Base-by-base conservation (phyloP, 2,113 vertebrate genomes). In the Paramormyrops kingsleyae region DNA sequence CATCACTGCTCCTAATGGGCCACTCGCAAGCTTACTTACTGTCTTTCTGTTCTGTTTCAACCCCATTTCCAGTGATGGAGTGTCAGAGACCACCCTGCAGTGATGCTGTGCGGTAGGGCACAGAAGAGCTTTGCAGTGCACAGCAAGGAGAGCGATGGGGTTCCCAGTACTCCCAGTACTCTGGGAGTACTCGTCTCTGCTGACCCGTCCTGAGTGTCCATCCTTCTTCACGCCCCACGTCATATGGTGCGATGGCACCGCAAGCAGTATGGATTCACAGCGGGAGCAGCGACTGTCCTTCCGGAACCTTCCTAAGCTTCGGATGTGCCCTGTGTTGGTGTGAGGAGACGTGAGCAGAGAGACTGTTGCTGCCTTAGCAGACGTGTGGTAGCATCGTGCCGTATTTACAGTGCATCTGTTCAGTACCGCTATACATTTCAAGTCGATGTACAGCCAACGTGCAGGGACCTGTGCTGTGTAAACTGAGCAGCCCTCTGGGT, bases 81-180 rank as follows among this genome's bases (percentile, higher is more conserved):
- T 93, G 52, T 89, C 91, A 80, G 94, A 91, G 86, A 92, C 89
- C 24, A 95, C 93, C 89, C 93, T 0, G 94, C 95, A 46, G 95
- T 94, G 90, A 95, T 95, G 94, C 90, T 95, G 35, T 94, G 95
- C 27, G 93, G 94, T 87, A 93, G 94, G 13, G 91, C 94, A 89
- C 95, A 96, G 90, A 94, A 93, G 83, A 92, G 94, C 24, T 89
- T 94, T 89, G 91, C 95, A 13, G 53, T 94, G 49, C 93, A 93
- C 49, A 94, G 95, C 89, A 93, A 94, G 92, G 94, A 90, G 95
- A 95, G 52, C 95, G 89, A 95, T 44, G 59, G 77, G 3, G 7
- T 89, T 87, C 31, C 21, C 39, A 84, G 88, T 31, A 44, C 70
- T 87, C 31, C 21, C 39, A 84, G 88, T 31, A 44, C 70, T 70